Conservation (phyloP, 2,797 vertebrate genomes). For the Gymnothorax javanicus region DNA sequence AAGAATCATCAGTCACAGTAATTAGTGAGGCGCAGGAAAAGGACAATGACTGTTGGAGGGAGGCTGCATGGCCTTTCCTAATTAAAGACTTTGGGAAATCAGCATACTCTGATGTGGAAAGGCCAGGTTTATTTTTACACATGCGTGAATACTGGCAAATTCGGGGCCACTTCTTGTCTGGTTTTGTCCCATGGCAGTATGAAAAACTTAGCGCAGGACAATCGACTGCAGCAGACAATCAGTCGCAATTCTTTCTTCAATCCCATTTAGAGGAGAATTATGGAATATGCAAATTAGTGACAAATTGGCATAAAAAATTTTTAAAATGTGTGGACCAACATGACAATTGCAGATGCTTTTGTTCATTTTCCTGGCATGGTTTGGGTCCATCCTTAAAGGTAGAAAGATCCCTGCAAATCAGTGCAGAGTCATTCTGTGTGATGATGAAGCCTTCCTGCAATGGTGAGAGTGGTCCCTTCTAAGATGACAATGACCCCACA, state of each 20-base stretch:
- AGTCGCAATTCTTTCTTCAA: neutral
- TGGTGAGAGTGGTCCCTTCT: no score
- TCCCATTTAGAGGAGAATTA: neutral
- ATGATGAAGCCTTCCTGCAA: no score
- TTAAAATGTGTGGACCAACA: no score
- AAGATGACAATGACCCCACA: no score
- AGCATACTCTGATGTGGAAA: conserved; percentile 21
- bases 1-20: neutral
- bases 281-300: neutral
- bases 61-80: neutral
- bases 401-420: no score
- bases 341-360: no score
- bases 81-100: conserved; percentile 18
- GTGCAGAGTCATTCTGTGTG: no score
- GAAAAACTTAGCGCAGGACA: neutral
- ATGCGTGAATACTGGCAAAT: neutral
- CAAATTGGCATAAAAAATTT: no score
- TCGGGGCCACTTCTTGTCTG: neutral
- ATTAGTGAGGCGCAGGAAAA: neutral
- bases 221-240: neutral
- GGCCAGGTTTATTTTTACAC: conserved; percentile 14
- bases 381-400: no score
- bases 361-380: no score
- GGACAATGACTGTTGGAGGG: conserved; percentile 17
- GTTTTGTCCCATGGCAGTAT: neutral